These are phyloP conservation scores for Myotis pilosus DNA, from an alignment of 2,797 vertebrate species.

Conservation along the genomic window DNA sequence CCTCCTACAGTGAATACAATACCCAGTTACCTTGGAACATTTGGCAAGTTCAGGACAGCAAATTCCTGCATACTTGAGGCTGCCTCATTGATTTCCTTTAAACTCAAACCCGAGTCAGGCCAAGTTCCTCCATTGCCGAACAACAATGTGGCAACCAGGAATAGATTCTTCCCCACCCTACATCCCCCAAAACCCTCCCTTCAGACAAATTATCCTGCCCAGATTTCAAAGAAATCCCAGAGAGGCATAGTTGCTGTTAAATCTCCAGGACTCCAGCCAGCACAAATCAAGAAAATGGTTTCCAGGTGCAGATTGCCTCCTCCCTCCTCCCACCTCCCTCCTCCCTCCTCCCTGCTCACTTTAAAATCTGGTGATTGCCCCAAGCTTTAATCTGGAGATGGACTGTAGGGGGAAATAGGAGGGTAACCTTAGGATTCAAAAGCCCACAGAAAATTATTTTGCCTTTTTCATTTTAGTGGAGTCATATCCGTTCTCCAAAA, in stretches of 20 bases:
- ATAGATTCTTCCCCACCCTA: slow-evolving; percentile 47
- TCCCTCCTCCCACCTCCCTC: neutral
- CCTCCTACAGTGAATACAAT: slow-evolving; percentile 38
- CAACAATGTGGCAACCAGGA: slow-evolving; percentile 54
- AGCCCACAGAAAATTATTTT: slow-evolving; percentile 65
- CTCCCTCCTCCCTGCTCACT: neutral
- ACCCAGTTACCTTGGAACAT: slow-evolving; percentile 50
- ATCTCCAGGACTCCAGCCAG: slow-evolving; percentile 72
- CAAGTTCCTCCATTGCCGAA: slow-evolving; percentile 15
- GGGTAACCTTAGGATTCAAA: slow-evolving; percentile 61
- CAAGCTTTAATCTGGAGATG: slow-evolving; percentile 58
- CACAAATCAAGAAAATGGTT: slow-evolving; percentile 78
- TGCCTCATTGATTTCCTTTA: slow-evolving; percentile 64
- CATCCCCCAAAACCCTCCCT: neutral
- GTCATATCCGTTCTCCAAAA: slow-evolving; percentile 60
- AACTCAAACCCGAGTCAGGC: slow-evolving; percentile 43
- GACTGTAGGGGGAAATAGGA: slow-evolving; percentile 56
- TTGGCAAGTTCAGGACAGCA: slow-evolving; percentile 48
- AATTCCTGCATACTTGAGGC: slow-evolving; percentile 65
- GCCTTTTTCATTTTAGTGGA: slow-evolving; percentile 58
- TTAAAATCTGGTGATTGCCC: slow-evolving; percentile 56
- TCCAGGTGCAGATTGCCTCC: slow-evolving; percentile 71
- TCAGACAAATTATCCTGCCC: slow-evolving; percentile 68
- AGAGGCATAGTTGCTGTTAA: slow-evolving; percentile 62
- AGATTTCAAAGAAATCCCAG: slow-evolving; percentile 76